phyloP scores from a whole-genome alignment of 2,888 invertebrate species.

The Drosophila monieri region DNA sequence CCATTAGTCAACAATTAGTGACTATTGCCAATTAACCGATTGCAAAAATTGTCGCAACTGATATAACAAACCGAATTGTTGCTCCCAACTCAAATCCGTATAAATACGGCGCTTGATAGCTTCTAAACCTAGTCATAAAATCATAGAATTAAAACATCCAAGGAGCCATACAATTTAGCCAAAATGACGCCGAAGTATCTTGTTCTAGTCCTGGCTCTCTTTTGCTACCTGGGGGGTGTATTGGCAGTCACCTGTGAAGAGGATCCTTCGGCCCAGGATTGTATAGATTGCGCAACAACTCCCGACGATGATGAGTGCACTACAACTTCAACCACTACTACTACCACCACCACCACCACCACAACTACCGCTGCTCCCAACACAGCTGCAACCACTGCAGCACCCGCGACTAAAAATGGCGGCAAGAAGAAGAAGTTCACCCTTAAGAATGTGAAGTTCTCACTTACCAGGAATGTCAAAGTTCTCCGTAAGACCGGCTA shows the following conservation, averaged over 20 bases:
- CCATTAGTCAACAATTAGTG: neutral
- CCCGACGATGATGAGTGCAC: conserved; percentile 24
- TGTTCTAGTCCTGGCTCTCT: conserved; percentile 14
- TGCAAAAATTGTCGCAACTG: conserved; percentile 20
- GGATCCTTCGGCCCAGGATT: conserved; percentile 6
- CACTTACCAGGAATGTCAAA: neutral
- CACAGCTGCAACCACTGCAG: neutral
- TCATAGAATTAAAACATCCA: neutral
- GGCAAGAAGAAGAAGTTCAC: conserved; percentile 6
- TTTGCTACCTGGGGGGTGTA: conserved; percentile 23
- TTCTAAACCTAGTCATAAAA: neutral
- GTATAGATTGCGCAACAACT: conserved; percentile 18
- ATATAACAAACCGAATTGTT: conserved; percentile 17
- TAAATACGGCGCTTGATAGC: conserved; percentile 18
- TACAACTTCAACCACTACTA: conserved; percentile 20
- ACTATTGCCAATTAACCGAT: conserved; percentile 15
- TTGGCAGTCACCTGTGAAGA: conserved; percentile 25
- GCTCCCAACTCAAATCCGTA: neutral
- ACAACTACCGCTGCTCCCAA: conserved; percentile 9
- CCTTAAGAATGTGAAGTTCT: neutral
- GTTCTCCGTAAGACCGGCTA: conserved; percentile 13
- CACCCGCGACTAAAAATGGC: conserved; percentile 13
- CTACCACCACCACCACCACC: conserved; percentile 20
- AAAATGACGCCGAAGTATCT: conserved; percentile 29
- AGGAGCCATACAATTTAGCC: neutral